Base-by-base conservation (phyloP, 2,888 invertebrate species). In the Hesperia comma region DNA sequence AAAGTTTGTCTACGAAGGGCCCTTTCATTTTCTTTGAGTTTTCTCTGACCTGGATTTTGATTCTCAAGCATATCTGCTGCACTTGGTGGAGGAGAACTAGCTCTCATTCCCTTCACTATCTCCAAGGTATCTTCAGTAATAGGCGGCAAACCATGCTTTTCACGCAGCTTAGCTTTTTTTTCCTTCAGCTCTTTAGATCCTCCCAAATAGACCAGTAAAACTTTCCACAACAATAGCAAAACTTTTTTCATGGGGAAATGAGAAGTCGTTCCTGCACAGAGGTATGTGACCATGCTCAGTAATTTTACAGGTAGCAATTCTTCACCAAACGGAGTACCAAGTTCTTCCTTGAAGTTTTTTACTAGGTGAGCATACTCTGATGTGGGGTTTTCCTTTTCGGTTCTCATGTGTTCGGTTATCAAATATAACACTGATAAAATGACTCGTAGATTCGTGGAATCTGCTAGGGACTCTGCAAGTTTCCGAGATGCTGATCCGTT, bases 171-270 rank as follows among this genome's bases (percentile, higher is more conserved):
- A 67, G 91, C 93, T 90, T 99, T 99, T 62, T 96, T 89, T 73
- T 95, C 94, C 78, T 96, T 96, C 33, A 99, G 90, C 66, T 96
- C 95, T 68, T 96, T 95, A 80, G 97, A 97, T 7, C 99, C 99
- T 21, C 99, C 99, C 58, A 99, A 92, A 14, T 97, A 96, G 2
- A 99, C 95, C 61, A 99, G 93, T 68, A 99, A 95, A 10, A 98
- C 95, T 92, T 99, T 99, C 99, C 99, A 99, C 1, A 99, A 86
- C 17, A 99, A 91, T 57, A 99, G 91, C 17, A 99, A 93, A 10
- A 99, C 97, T 91, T 99, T 99, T 85, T 99, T 99, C 95, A 99
- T 99, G 3, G 99, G 99, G 90, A 98, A 99, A 91, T 99, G 99
- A 17, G 99, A 98, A 6, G 98, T 97, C 32, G 96, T 96, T 0